Base-by-base conservation (phyloP, 2,888 invertebrate genomes). In the Cyaniris semiargus region DNA sequence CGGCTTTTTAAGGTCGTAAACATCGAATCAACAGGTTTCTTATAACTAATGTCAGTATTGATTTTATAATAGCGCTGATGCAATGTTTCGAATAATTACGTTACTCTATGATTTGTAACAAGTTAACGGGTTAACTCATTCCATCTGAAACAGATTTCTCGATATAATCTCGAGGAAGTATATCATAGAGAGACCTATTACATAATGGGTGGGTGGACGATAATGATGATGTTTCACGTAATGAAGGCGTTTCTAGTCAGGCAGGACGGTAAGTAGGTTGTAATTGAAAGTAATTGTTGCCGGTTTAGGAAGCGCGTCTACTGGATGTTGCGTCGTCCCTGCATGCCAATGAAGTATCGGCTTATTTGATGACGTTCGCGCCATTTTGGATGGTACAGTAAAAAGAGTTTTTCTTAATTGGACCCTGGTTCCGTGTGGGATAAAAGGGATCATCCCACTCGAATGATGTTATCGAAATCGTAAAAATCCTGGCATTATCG, bases 161-260 rank as follows among this genome's bases (percentile, higher is more conserved):
- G 18, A 18, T 53, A 27, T 13, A 13, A 23, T 23, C 2, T 23
- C 13, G 7, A 0, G 60, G 60, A 60, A 15, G 10, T 66, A 27
- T 27, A 21, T 23, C 23, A 66, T 0, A 66, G 15, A 13, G 1
- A 66, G 27, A 66, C 66, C 66, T 66, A 66, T 66, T 66, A 31
- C 0, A 27, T 13, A 66, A 4, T 60, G 13, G 23, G 60, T 66
- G 60, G 66, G 27, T 66, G 66, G 66, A 66, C 6, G 66, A 66
- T 66, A 66, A 66, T 66, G 66, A 48, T 76, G 72, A 70, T 77
- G 27, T 53, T 21, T 71, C 23, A 23, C 71, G 58, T 77, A 77
- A 77, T 77, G 71, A 77, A 58, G 72, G 58, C 34, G 38, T 77
- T 77, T 77, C 71, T 77, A 72, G 76, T 77, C 76, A 56, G 71